A percentile compares a stretch with the other conserved stretches of the same genome.
Conservation (phyloP, 1,140 invertebrate species). For the Pseudobourletiella spinata region DNA sequence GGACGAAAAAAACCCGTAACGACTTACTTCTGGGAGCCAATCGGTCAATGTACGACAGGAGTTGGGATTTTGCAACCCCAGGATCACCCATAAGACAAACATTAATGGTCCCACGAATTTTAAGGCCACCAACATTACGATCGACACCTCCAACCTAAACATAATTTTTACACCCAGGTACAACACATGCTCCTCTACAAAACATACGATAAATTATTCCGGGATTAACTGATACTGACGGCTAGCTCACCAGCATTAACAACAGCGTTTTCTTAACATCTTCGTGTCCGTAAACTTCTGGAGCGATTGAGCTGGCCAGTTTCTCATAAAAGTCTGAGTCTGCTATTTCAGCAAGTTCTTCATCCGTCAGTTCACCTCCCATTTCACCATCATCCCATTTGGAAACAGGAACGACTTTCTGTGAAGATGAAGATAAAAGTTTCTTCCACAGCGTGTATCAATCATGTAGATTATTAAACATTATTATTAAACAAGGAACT, state of each 20-base stretch:
- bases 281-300: slow-evolving; percentile 97
- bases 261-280: slow-evolving; percentile 97
- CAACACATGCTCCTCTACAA: no score
- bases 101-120: slow-evolving; percentile 83
- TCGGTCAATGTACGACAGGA: slow-evolving; percentile 89
- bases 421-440: slow-evolving; percentile 20
- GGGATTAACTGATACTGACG: neutral
- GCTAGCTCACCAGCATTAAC: slow-evolving; percentile 59
- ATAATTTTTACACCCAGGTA: no score
- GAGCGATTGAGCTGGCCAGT: slow-evolving; percentile 85
- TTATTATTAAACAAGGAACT: slow-evolving; percentile 39
- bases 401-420: slow-evolving; percentile 66
- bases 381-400: slow-evolving; percentile 70
- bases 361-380: slow-evolving; percentile 62
- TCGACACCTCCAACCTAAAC: slow-evolving; percentile 78
- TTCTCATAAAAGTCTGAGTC: slow-evolving; percentile 88
- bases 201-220: neutral
- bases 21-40: slow-evolving; percentile 72
- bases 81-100: slow-evolving; percentile 99
- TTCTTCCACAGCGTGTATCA: no score
- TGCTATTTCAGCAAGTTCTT: slow-evolving; percentile 63
- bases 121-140: slow-evolving; percentile 63
- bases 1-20: neutral
- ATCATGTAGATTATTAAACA: no score
- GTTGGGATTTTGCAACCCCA: slow-evolving; percentile 94